Conservation (phyloP, 2,113 vertebrate species). For the Mesembrinibis cayennensis region DNA sequence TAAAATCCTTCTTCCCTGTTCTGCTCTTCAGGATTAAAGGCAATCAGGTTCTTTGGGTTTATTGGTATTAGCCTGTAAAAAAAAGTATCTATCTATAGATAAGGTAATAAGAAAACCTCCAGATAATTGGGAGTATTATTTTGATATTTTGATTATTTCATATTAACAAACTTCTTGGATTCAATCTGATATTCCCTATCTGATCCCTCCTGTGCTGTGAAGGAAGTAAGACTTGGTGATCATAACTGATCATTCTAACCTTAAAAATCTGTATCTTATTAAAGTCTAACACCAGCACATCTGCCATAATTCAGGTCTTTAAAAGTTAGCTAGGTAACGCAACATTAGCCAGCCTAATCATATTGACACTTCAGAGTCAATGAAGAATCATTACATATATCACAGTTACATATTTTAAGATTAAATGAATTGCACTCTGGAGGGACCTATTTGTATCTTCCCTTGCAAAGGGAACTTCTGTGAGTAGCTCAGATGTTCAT, state of each 20-base stretch:
- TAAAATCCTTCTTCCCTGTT: neutral
- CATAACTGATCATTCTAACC: neutral
- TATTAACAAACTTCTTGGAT: neutral
- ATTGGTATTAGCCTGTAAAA: neutral
- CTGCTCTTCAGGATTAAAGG: neutral
- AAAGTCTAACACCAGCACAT: neutral
- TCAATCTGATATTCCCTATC: neutral
- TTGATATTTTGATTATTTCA: neutral
- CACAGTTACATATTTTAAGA: neutral
- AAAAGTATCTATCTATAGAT: neutral
- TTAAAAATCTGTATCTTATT: neutral
- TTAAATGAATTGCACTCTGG: neutral
- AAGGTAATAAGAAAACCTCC: neutral
- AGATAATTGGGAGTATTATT: neutral
- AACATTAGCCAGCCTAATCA: neutral
- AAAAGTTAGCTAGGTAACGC: neutral
- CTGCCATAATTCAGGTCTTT: neutral
- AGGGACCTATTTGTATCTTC: neutral
- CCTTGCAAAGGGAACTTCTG: neutral
- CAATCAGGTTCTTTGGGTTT: neutral
- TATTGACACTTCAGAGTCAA: neutral
- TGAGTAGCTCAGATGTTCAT: neutral
- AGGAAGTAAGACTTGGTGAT: neutral
- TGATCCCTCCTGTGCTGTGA: neutral
- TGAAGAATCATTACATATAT: neutral